Base-by-base conservation (phyloP, 2,797 vertebrate genomes). In the Heteromormyrus szaboi region DNA sequence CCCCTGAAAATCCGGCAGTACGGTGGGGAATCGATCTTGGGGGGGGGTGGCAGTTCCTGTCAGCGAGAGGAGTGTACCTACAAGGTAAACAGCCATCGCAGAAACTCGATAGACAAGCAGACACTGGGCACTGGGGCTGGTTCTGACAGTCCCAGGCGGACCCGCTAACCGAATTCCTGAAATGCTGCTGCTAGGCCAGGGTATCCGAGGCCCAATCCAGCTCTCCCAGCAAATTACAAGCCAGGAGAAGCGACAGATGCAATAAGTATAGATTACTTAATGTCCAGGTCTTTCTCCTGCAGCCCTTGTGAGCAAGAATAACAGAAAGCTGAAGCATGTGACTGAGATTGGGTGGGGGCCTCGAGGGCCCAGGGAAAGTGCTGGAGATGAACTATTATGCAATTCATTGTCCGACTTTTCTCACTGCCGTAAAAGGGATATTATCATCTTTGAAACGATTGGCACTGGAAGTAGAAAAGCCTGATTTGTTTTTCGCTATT, bases 241-340 rank as follows among this genome's bases (percentile, higher is more conserved):
- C 93, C 91, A 86, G 93, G 95, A 93, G 88, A 41, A 91, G 46
- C 88, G 59, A 90, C 89, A 95, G 93, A 94, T 95, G 90, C 94
- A 96, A 90, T 96, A 96, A 97, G 94, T 94, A 96, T 93, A 94
- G 95, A 96, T 96, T 93, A 94, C 92, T 93, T 96, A 94, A 94
- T 92, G 92, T 95, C 92, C 91, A 94, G 93, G 91, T 96, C 91
- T 91, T 94, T 94, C 95, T 93, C 94, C 95, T 92, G 7, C 59
- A 14, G 56, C 54, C 76, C 44, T 37, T 22, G 12, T 5, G 54
- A 44, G 17, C 46, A 41, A 14, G 11, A 79, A 12, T 85, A 46
- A 33, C 44, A 3, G 22, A 54, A 65, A 76, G 68, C 86, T 76
- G 89, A 79, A 62, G 93, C 90, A 89, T 93, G 89, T 93, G 93